Evolutionary conservation across 1,140 invertebrate genomes (phyloP).

Genomic region (Cherax quadricarinatus): DNA sequence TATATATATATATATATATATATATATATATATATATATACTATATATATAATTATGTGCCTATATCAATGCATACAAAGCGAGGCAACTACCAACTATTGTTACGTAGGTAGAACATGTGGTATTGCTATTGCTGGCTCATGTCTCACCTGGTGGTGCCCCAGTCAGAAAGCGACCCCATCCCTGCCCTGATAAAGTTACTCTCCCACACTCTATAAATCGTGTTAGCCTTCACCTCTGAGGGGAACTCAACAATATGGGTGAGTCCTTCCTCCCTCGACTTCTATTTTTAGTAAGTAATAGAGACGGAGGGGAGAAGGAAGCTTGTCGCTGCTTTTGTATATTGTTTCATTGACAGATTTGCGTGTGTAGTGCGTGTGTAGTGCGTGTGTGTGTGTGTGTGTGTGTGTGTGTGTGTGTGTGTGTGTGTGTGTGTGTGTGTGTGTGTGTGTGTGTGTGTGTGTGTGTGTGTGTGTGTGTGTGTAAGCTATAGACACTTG

Average conservation of each 20-base stretch:
- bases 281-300: constrained; percentile 1
- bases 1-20: too few relatives aligned
- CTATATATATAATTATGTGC: constrained; percentile 9
- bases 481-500: too few relatives aligned
- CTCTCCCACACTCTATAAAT: not conserved
- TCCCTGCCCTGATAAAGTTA: not conserved
- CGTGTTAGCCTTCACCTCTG: not conserved
- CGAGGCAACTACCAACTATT: too few relatives aligned
- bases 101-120: too few relatives aligned
- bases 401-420: constrained; percentile 20
- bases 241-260: constrained; percentile 3
- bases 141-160: too few relatives aligned
- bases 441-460: constrained; percentile 14
- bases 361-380: not conserved
- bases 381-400: constrained; percentile 10
- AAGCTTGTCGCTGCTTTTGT: not conserved
- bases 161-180: not conserved
- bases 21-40: constrained; percentile 53
- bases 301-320: not conserved
- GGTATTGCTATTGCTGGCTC: too few relatives aligned
- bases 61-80: constrained; percentile 18
- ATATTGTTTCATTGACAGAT: not conserved
- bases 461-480: not conserved
- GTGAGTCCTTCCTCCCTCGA: not conserved
- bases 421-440: not conserved